Conservation (phyloP, 2,113 vertebrate species). For the Hystrix brachyura region DNA sequence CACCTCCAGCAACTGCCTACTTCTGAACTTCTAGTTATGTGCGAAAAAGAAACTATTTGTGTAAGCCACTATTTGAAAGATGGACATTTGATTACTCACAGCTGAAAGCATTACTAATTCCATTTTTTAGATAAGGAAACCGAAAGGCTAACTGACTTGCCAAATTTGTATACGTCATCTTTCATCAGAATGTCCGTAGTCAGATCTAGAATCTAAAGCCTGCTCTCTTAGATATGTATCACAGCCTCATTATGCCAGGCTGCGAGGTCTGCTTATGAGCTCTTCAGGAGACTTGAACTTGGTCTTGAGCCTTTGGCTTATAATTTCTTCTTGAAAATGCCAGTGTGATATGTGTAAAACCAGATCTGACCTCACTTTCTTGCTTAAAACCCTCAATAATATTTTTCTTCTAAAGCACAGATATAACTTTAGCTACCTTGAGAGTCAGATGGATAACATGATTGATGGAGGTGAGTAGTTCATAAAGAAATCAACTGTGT, state of each 20-base stretch:
- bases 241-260: not conserved
- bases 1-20: not conserved
- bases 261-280: not conserved
- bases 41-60: conserved; percentile 44
- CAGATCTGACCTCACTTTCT: conserved; percentile 11
- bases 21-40: not conserved
- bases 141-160: not conserved
- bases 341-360: not conserved
- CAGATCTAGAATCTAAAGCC: not conserved
- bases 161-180: not conserved
- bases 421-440: not conserved
- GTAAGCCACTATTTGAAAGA: not conserved
- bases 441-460: not conserved
- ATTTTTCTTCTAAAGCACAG: not conserved
- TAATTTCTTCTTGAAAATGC: conserved; percentile 1
- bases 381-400: not conserved
- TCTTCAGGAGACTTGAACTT: conserved; percentile 24
- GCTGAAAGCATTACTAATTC: not conserved
- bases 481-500: not conserved
- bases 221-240: not conserved
- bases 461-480: not conserved
- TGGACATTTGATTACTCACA: not conserved
- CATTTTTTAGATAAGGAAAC: conserved; percentile 34
- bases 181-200: conserved; percentile 12
- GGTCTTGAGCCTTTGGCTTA: not conserved